phyloP scores from a whole-genome alignment of 2,797 vertebrate species.

The Fratercula arctica region DNA sequence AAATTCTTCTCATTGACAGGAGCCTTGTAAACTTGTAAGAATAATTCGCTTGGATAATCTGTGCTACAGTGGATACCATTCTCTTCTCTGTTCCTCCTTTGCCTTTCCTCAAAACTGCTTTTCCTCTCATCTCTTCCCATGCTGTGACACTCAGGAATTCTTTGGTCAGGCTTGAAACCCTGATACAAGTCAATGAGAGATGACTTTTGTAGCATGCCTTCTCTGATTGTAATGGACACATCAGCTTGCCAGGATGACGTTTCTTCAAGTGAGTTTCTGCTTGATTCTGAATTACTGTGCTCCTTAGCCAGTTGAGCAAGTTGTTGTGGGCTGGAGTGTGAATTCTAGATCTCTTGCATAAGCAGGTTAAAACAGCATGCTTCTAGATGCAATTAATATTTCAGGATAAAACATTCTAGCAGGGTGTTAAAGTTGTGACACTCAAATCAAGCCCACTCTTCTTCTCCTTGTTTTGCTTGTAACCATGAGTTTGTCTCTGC shows the following conservation, averaged over 20 bases:
- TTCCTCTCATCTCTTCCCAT: neutral
- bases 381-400: slow-evolving; percentile 32
- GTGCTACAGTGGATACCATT: neutral
- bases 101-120: neutral
- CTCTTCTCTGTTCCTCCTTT: neutral
- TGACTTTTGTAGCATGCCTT: neutral
- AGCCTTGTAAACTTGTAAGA: neutral
- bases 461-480: neutral
- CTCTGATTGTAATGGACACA: neutral
- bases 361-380: neutral
- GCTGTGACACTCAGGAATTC: neutral
- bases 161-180: neutral
- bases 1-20: neutral
- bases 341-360: slow-evolving; percentile 27
- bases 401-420: neutral
- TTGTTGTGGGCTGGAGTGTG: slow-evolving; percentile 51
- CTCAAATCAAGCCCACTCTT: neutral
- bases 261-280: neutral
- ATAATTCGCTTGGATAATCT: neutral
- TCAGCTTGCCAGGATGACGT: neutral
- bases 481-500: neutral
- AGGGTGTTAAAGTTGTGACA: neutral
- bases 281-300: neutral
- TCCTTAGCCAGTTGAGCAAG: slow-evolving; percentile 45
- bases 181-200: neutral